phyloP scores from a whole-genome alignment of 2,113 vertebrate genomes.

The Gallinago media region DNA sequence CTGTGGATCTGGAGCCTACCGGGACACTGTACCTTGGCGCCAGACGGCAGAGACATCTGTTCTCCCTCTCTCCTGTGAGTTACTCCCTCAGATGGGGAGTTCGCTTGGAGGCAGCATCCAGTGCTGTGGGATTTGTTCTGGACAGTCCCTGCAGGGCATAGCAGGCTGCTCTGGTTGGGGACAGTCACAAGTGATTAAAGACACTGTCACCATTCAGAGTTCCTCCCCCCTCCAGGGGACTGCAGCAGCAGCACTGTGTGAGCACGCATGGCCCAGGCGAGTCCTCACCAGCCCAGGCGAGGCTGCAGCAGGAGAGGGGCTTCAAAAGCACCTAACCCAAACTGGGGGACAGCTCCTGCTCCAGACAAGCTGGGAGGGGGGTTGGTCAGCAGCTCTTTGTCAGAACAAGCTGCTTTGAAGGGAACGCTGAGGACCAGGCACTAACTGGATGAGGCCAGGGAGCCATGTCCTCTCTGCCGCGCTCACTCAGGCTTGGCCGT shows the following conservation, averaged over 20 bases:
- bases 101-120: neutral
- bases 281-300: rapidly evolving
- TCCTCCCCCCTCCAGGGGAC: neutral
- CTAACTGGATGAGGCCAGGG: neutral
- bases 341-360: neutral
- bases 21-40: neutral
- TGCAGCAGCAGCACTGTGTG: neutral
- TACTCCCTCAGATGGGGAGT: neutral
- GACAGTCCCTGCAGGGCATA: neutral
- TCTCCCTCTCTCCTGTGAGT: neutral
- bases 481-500: no score
- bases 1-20: neutral
- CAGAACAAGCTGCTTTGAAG: neutral
- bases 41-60: neutral
- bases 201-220: neutral
- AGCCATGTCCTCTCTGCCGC: neutral
- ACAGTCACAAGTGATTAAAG: neutral
- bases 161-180: neutral
- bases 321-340: neutral
- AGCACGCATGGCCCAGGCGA: rapidly evolving
- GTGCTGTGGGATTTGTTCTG: neutral
- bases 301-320: neutral
- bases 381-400: neutral
- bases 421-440: neutral
- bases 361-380: neutral